Evolutionary conservation across 2,797 vertebrate species (phyloP), one percentile per base, ranked within the genome.

Genomic region (Xenops minutus): DNA sequence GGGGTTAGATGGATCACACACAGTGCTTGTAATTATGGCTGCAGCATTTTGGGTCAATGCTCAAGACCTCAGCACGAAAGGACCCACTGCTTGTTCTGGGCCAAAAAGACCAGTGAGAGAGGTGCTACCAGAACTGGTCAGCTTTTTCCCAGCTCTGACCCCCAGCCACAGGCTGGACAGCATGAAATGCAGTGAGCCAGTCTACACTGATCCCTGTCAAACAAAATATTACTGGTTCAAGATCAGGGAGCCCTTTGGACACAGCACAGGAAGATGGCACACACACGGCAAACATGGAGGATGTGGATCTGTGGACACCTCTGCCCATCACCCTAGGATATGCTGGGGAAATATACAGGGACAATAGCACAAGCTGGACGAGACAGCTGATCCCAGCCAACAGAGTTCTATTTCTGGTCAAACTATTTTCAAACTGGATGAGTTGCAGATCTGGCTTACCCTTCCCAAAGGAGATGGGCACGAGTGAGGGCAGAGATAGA

Each of bases 281-380:
- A 48, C 21, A 11, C 15, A 1, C 4, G 30, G 73, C 39, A 66
- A 32, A 67, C 15, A 8, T 2, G 32, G 61, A 54, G 46, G 36
- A 34, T 81, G 39, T 22, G 29, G 59, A 22, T 78, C 24, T 74
- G 46, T 32, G 62, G 36, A 37, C 32, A 22, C 18, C n/a, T 63
- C 46, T 90, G 5, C 0, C 36, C 46, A 41, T 24, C 0, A 0
- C 12, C 12, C 29, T 34, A 37, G 26, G 14, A 59, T 46, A 43
- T 27, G n/a, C 44, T 74, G 55, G 29, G 19, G 30, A 79, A 85
- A 73, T 14, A 39, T 32, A 39, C 22, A 30, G 49, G 39, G 11
- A 37, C 46, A 43, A 46, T 1, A 1, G n/a, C 49, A 75, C 30
- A 55, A 74, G 17, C 18, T 71, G 46, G 41, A 34, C 22, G 22